Evolutionary conservation across 2,888 invertebrate species (phyloP).

Genomic region (Limnephilus rhombicus): DNA sequence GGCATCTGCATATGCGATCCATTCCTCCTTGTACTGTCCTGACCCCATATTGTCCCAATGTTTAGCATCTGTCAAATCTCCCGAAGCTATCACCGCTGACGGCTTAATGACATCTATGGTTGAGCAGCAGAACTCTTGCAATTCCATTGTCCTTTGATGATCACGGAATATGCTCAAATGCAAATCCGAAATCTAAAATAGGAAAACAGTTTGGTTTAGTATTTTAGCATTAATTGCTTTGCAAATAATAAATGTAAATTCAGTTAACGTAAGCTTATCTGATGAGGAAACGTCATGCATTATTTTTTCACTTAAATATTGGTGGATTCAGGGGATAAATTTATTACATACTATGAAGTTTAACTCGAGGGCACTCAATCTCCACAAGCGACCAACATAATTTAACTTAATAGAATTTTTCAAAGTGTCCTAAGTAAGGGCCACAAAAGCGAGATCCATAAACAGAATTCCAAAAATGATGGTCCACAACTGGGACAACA

Average conservation of each 20-base stretch:
- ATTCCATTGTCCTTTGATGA: constrained; percentile 84
- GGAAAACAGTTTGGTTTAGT: neutral
- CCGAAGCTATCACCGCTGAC: constrained; percentile 87
- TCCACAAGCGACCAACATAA: neutral
- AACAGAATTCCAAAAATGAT: neutral
- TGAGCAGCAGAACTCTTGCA: constrained; percentile 87
- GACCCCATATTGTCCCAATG: constrained; percentile 88
- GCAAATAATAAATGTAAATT: constrained; percentile 17
- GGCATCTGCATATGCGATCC: constrained; percentile 86
- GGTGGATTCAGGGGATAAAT: neutral
- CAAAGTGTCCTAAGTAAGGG: neutral
- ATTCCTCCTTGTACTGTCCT: constrained; percentile 88
- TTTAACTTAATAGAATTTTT: too few species aligned
- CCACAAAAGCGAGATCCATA: too few species aligned
- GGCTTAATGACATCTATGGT: constrained; percentile 87
- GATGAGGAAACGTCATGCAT: neutral
- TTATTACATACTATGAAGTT: neutral
- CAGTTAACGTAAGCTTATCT: neutral
- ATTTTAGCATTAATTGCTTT: neutral
- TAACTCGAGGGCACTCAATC: neutral
- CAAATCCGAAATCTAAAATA: constrained; percentile 90
- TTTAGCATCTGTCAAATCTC: constrained; percentile 94
- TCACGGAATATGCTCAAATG: constrained; percentile 93
- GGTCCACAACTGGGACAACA: neutral
- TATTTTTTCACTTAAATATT: neutral